A percentile compares a stretch with the other conserved stretches of the same genome.
These are phyloP conservation scores for Anniella stebbinsi DNA, from an alignment of 2,797 vertebrate species.

Conservation along the genomic window DNA sequence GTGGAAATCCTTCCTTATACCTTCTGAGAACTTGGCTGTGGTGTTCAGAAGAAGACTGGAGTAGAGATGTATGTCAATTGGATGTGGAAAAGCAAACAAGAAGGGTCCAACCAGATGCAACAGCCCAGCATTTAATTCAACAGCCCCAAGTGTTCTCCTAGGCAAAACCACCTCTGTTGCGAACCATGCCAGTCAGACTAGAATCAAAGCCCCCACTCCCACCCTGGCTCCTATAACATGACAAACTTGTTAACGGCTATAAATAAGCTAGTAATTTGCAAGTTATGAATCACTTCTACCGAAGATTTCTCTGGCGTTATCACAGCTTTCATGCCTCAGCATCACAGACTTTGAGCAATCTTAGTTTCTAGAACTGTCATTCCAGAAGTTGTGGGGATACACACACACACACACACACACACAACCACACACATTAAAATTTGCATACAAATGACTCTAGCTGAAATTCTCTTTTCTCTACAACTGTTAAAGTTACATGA, in stretches of 20 bases:
- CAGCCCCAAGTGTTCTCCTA: neutral
- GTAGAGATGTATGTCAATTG: neutral
- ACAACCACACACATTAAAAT: too few relatives aligned
- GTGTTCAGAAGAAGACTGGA: neutral
- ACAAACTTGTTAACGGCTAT: conserved; percentile 52
- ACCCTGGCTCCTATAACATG: neutral
- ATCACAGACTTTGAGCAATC: conserved; percentile 35
- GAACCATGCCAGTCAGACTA: neutral
- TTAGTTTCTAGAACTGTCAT: conserved; percentile 40
- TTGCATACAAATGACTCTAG: neutral
- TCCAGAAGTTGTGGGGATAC: conserved; percentile 33
- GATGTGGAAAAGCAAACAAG: neutral
- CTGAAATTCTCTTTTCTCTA: too few relatives aligned
- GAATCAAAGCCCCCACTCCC: neutral
- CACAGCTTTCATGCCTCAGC: neutral
- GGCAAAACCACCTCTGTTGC: neutral
- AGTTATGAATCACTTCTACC: conserved; percentile 52
- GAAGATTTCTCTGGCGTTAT: conserved; percentile 46
- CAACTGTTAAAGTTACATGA: too few relatives aligned
- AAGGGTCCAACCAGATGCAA: too few relatives aligned
- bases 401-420: too few relatives aligned
- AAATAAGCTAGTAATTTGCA: conserved; percentile 49
- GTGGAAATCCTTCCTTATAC: neutral
- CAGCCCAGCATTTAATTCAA: neutral
- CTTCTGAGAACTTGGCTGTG: too few relatives aligned